Evolutionary conservation across 2,888 invertebrate genomes (phyloP), one percentile per base, ranked within the genome.

Genomic region (Leptopilina syphax): DNA sequence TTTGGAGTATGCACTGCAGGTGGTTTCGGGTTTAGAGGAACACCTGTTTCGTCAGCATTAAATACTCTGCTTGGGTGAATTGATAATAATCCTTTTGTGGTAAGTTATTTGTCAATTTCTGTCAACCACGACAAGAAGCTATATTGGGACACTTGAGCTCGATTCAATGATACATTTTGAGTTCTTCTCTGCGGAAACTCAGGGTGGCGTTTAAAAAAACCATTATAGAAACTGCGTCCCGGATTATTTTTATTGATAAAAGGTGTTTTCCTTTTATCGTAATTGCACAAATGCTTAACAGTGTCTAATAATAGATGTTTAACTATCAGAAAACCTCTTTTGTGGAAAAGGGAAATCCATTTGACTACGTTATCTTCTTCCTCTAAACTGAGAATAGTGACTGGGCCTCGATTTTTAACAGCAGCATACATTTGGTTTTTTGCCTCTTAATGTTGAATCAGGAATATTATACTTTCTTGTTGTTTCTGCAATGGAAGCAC

Each of bases 1-100:
- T 84, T 85, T 78, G 77, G 84, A 47, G 84, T 86, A 18, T 87
- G 79, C 24, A 88, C 87, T 81, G 84, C 82, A 24, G 83, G 84
- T 54, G 84, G 81, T 79, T 86, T 88, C 27, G 87, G 87, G 18
- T 82, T 79, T 24, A 86, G 79, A 78, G 81, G 85, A 80, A 87
- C 65, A 13, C 84, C 87, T 41, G 85, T 87, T 81, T 87, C 86
- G 65, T 89, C 87, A 50, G 84, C 80, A 80, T 88, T 88, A 77
- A 89, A 88, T 41, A 88, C 83, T 80, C 85, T 86, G 68, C 34
- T 50, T 34, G 83, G 87, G 54, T 87, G 81, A 57, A 86, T 81
- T 76, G 84, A 78, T n/a, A 85, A 79, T n/a, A 85, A 77, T 54
- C 77, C 66, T 78, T 83, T 80, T 44, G 80, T 77, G 63, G 79